phyloP scores from a whole-genome alignment of 2,888 invertebrate species.

The Microctonus hyperodae region DNA sequence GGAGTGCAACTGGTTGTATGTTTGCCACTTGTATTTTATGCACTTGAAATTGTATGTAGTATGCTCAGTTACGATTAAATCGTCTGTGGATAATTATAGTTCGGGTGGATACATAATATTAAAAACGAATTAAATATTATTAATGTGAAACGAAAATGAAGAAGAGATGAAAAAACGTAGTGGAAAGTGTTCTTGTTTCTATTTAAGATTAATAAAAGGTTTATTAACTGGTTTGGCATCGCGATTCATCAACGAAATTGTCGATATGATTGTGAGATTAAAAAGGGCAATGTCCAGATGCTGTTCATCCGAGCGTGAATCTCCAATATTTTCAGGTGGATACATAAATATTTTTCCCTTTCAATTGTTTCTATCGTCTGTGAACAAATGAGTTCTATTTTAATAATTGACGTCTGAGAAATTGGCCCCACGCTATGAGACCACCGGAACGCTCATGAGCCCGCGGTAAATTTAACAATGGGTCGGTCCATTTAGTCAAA shows the following conservation, averaged over 20 bases:
- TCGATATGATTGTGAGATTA: slow-evolving; percentile 56
- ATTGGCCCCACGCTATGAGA: slow-evolving; percentile 50
- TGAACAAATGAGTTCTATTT: slow-evolving; percentile 11
- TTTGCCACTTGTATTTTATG: slow-evolving; percentile 16
- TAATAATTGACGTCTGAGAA: slow-evolving; percentile 25
- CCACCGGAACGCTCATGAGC: slow-evolving; percentile 38
- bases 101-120: not conserved
- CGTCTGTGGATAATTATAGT: not conserved
- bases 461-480: slow-evolving; percentile 8
- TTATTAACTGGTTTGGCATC: slow-evolving; percentile 53
- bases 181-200: slow-evolving; percentile 59
- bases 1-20: slow-evolving; percentile 49
- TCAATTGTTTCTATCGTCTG: not conserved
- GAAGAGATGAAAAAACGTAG: slow-evolving; percentile 35
- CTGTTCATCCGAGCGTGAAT: slow-evolving; percentile 39
- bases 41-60: not conserved
- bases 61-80: slow-evolving; percentile 7
- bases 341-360: not conserved
- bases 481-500: slow-evolving; percentile 36
- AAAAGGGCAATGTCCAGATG: slow-evolving; percentile 53
- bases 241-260: slow-evolving; percentile 54
- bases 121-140: not conserved
- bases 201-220: slow-evolving; percentile 53
- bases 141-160: slow-evolving; percentile 9
- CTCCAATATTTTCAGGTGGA: slow-evolving; percentile 53